Evolutionary conservation across 1,140 invertebrate genomes (phyloP).

Genomic region (Tribolium castaneum): DNA sequence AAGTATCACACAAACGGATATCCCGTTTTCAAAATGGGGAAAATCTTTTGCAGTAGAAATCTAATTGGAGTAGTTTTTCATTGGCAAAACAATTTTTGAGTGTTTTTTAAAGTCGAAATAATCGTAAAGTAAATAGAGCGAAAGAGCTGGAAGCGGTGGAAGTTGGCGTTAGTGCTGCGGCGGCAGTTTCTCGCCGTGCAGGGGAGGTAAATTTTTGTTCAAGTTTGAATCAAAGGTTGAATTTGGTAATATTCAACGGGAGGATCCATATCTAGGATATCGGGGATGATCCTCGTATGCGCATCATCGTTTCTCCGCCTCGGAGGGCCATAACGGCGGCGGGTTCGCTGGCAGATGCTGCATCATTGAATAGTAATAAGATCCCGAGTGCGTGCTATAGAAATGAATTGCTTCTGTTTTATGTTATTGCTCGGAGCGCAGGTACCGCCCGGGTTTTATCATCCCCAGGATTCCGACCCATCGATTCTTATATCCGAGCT

Average conservation of each 20-base stretch:
- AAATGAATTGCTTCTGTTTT: conserved; percentile 62
- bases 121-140: too few species aligned
- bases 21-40: too few species aligned
- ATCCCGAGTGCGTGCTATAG: conserved; percentile 59
- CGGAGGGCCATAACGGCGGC: conserved; percentile 53
- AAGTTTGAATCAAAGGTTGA: conserved; percentile 22
- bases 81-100: too few species aligned
- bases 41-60: too few species aligned
- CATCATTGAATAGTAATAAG: conserved; percentile 62
- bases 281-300: conserved; percentile 34
- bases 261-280: conserved; percentile 30
- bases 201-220: neutral
- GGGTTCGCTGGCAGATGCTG: conserved; percentile 51
- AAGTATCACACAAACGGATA: too few species aligned
- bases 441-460: conserved; percentile 32
- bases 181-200: neutral
- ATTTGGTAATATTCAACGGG: conserved; percentile 29
- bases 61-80: too few species aligned
- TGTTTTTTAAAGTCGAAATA: too few species aligned
- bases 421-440: conserved; percentile 55
- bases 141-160: too few species aligned
- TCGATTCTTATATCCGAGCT: conserved; percentile 50
- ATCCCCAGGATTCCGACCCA: conserved; percentile 39
- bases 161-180: neutral
- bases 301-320: conserved; percentile 34